Evolutionary conservation across 1,140 invertebrate species (phyloP).

Genomic region (Cheumatopsyche charites): DNA sequence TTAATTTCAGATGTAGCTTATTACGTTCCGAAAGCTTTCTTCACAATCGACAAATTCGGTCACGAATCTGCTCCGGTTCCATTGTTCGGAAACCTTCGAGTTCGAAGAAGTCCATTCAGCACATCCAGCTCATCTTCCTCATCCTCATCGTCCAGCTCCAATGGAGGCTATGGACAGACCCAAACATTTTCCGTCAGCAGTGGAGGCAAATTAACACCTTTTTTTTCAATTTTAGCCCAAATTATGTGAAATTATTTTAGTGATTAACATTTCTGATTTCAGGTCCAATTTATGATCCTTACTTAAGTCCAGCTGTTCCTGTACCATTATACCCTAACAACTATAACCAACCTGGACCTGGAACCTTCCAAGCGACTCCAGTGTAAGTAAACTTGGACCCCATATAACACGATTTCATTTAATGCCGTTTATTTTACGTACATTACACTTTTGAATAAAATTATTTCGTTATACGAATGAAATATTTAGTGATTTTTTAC

Average conservation of each 20-base stretch:
- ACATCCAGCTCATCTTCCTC: constrained; percentile 15
- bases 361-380: constrained; percentile 18
- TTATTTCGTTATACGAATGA: too few species aligned
- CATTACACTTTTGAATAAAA: too few species aligned
- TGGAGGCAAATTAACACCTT: constrained; percentile 9
- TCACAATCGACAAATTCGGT: constrained; percentile 45
- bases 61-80: constrained; percentile 44
- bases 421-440: too few species aligned
- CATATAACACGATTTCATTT: not conserved
- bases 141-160: constrained; percentile 19
- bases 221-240: too few species aligned
- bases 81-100: constrained; percentile 33
- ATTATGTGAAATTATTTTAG: too few species aligned
- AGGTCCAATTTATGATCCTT: constrained; percentile 21
- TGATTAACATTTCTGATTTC: constrained; percentile 12
- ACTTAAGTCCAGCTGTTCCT: constrained; percentile 1
- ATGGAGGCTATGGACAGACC: constrained; percentile 25
- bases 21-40: constrained; percentile 47
- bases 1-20: constrained; percentile 42
- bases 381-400: constrained; percentile 25
- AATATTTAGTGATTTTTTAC: too few species aligned
- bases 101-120: constrained; percentile 27
- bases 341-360: constrained; percentile 9
- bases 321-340: not conserved
- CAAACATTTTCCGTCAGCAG: constrained; percentile 37